Percentiles rank a stretch among this genome's conserved stretches.
phyloP scores from a whole-genome alignment of 92 coral and sea anemone genomes.

The Palythoa grandis region DNA sequence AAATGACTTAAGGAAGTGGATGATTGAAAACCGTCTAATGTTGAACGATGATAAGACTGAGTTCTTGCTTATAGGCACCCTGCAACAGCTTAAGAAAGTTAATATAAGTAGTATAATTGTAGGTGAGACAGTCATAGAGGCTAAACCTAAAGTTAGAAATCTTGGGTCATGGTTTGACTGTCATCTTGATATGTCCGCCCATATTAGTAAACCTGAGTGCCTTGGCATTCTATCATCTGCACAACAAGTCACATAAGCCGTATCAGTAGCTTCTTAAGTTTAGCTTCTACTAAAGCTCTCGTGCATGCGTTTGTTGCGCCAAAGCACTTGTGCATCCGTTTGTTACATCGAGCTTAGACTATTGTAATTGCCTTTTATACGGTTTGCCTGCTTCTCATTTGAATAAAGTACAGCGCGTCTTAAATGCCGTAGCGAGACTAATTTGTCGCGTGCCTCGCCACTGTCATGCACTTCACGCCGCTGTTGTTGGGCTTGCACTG shows the following conservation, averaged over 20 bases:
- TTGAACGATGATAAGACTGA: no score
- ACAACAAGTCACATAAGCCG: not conserved
- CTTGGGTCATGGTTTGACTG: not conserved
- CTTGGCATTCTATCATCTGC: slow-evolving; percentile 36
- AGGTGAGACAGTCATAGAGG: slow-evolving; percentile 3
- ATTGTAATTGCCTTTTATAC: slow-evolving; percentile 44
- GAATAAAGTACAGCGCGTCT: slow-evolving; percentile 42
- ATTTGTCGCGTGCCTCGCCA: slow-evolving; percentile 52
- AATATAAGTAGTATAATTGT: not conserved
- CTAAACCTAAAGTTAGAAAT: no score
- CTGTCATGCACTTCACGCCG: not conserved
- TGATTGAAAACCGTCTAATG: no score
- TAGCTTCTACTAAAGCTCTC: not conserved
- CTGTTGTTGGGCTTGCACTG: slow-evolving; percentile 26
- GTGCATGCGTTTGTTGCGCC: slow-evolving; percentile 46
- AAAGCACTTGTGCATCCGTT: slow-evolving; percentile 54
- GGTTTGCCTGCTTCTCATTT: slow-evolving; percentile 51
- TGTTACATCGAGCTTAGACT: not conserved
- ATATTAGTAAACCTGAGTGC: slow-evolving; percentile 31
- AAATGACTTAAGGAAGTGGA: no score
- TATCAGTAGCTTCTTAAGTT: not conserved
- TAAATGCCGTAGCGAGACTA: no score
- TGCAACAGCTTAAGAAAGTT: no score
- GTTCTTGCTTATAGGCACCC: no score
- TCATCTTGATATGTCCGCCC: slow-evolving; percentile 36